Evolutionary conservation across 1,140 invertebrate species (phyloP), one percentile per base, ranked within the genome.

Genomic region (Pollicipes pollicipes): DNA sequence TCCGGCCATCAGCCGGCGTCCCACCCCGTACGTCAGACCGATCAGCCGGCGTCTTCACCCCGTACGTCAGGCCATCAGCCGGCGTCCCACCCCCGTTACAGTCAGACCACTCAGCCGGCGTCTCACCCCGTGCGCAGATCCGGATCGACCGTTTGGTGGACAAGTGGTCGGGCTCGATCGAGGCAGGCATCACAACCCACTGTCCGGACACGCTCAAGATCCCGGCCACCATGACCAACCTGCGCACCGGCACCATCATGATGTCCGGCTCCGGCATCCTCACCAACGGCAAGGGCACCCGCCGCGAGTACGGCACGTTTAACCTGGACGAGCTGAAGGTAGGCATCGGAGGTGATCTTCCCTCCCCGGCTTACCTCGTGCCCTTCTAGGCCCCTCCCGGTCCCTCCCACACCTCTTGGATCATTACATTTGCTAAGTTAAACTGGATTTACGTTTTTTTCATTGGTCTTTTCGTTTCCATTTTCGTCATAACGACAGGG

Each of bases 171-270:
- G 92, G 92, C 0, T 92, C 90, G 75, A 93, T 95, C 76, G 92
- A 95, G 83, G 92, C 97, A 71, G 94, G 95, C 26, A 89, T 97
- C 17, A 97, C 93, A 0, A 93, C 90, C 45, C 94, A 97, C 77
- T 93, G 93, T 82, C 93, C 95, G 29, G 85, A 86, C 4, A 85
- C 86, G 0, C 82, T 98, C 71, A 88, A 95, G 68, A 96, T 96
- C 80, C 95, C 94, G 30, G 91, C 92, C 1, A 98, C 95, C 24
- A 96, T 98, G 93, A 98, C 94, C 1, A 96, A 97, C 79, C 90
- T 97, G 88, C 85, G 92, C 71, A 90, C 89, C 26, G 93, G 94
- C 1, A 96, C 93, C 3, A 93, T 93, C 4, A 96, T 97, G 90
- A 96, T 97, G 93, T 95, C 92, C 58, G 93, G 94, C 0, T 93